These are phyloP conservation scores for Agrotis clavis DNA, from an alignment of 2,888 invertebrate species.

Conservation along the genomic window DNA sequence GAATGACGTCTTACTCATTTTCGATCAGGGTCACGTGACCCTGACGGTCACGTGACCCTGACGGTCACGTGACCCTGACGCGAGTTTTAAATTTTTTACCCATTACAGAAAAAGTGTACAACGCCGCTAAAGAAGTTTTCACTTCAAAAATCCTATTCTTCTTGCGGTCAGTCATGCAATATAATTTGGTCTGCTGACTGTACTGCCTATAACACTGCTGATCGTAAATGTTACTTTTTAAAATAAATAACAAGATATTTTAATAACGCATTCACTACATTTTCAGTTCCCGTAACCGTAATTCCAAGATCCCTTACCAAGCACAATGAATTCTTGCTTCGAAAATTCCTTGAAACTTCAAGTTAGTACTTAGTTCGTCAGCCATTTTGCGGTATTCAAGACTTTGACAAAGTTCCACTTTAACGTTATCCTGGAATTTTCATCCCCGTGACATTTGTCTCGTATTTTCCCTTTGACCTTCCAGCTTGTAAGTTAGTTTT, in stretches of 20 bases:
- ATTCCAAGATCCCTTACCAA: background rate
- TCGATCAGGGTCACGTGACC: no score
- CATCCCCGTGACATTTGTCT: background rate
- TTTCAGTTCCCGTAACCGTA: background rate
- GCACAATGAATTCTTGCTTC: background rate
- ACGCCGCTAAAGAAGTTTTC: no score
- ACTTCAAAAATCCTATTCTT: no score
- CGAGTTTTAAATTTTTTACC: no score
- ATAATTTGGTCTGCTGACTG: no score
- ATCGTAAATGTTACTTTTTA: no score
- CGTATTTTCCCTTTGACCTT: background rate
- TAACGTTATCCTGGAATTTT: background rate
- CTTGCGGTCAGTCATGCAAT: no score
- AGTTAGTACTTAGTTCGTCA: background rate
- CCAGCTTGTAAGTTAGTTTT: background rate
- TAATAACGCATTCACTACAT: background rate
- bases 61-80: no score
- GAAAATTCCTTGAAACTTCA: background rate
- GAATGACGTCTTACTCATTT: no score
- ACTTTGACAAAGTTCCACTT: background rate
- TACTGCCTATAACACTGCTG: no score
- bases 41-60: no score
- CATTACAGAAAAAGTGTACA: no score
- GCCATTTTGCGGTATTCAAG: background rate
- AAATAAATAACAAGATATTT: background rate